These are phyloP conservation scores for Neopelma chrysocephalum DNA, from an alignment of 2,797 vertebrate species.

Conservation along the genomic window DNA sequence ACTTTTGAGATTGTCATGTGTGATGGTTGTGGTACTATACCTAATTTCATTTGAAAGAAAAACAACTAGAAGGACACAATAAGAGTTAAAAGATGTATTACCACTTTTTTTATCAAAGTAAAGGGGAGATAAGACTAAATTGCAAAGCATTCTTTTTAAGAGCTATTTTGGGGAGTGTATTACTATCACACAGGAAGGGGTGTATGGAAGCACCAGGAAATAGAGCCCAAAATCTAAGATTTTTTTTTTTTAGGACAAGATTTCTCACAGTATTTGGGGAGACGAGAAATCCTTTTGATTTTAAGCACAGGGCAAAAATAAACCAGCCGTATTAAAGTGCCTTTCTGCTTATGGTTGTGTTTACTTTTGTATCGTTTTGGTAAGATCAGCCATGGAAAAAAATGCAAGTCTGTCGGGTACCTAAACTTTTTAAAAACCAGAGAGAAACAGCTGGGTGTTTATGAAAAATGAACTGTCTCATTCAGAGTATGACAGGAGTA, in stretches of 20 bases:
- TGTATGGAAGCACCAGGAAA: neutral
- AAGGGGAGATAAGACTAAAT: neutral
- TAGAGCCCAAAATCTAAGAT: neutral
- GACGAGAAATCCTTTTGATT: neutral
- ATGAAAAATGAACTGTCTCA: neutral
- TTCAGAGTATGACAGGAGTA: neutral
- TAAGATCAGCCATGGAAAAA: neutral
- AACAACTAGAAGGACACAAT: neutral
- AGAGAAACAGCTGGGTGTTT: neutral
- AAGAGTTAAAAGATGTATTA: neutral
- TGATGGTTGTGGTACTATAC: neutral
- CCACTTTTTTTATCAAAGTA: neutral
- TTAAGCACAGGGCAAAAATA: neutral
- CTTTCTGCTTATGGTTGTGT: neutral
- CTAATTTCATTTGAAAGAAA: neutral
- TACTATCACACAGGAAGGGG: rapidly evolving
- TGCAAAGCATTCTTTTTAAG: neutral
- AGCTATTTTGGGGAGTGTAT: neutral
- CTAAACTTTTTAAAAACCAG: neutral
- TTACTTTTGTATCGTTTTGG: neutral
- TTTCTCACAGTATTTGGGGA: neutral
- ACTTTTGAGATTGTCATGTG: neutral
- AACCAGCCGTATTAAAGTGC: neutral
- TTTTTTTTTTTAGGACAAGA: neutral
- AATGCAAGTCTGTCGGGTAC: neutral